phyloP scores from a whole-genome alignment of 2,888 invertebrate genomes.

The Apocheima hispidaria region DNA sequence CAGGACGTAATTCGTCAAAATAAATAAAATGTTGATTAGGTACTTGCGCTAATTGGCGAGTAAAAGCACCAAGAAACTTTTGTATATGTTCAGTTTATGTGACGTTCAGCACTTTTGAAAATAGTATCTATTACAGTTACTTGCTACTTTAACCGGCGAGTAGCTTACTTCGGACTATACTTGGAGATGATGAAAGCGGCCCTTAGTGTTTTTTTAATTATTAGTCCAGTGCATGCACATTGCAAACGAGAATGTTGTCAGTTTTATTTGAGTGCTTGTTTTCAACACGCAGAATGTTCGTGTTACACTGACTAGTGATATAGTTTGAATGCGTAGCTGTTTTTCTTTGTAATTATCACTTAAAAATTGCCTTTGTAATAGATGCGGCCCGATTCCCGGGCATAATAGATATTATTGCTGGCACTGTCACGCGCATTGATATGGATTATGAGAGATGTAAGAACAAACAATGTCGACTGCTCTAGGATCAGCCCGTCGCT shows the following conservation, averaged over 20 bases:
- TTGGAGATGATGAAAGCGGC: too few species aligned
- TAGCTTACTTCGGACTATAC: too few species aligned
- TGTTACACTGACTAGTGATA: background rate
- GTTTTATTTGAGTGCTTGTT: constrained; percentile 8
- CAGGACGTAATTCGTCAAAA: too few species aligned
- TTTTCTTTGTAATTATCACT: background rate
- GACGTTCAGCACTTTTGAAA: background rate
- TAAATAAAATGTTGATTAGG: background rate
- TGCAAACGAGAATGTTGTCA: constrained; percentile 1
- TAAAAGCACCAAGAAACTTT: background rate
- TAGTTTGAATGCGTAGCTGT: background rate
- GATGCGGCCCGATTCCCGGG: background rate
- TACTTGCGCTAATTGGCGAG: background rate
- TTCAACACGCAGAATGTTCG: constrained; percentile 1
- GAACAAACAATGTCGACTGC: too few species aligned
- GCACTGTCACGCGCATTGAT: too few species aligned
- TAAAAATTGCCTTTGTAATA: background rate
- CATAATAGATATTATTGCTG: too few species aligned
- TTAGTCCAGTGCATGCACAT: constrained; percentile 6
- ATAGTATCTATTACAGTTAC: background rate
- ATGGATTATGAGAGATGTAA: too few species aligned
- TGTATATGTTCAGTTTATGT: too few species aligned
- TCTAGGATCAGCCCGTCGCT: too few species aligned
- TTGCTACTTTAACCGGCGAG: too few species aligned
- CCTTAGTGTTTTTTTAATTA: background rate